Percentiles rank a stretch among this genome's conserved stretches.
phyloP scores from a whole-genome alignment of 1,140 invertebrate genomes.

The Drosophila sechellia region DNA sequence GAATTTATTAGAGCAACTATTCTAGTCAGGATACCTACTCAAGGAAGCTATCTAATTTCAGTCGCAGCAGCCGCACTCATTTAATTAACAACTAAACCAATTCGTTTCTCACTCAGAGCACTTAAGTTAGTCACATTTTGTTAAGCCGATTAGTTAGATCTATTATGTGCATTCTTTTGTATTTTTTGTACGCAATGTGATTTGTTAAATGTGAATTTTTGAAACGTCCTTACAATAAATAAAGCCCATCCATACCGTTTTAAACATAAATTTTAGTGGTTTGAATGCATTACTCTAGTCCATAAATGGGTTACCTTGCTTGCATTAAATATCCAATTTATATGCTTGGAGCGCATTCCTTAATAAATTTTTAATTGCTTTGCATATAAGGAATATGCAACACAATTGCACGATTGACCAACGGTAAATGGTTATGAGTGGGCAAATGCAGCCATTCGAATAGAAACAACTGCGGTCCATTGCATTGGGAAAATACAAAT shows the following conservation, averaged over 20 bases:
- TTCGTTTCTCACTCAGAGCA: constrained; percentile 43
- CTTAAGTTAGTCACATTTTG: constrained; percentile 58
- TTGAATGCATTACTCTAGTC: background rate
- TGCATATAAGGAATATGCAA: constrained; percentile 10
- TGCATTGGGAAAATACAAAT: background rate
- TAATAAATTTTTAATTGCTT: constrained; percentile 29
- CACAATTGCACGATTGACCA: constrained; percentile 29
- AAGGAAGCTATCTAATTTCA: constrained; percentile 15
- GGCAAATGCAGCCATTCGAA: background rate
- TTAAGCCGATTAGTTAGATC: constrained; percentile 51
- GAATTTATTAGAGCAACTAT: constrained; percentile 51
- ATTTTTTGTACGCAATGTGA: constrained; percentile 74
- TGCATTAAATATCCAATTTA: no score
- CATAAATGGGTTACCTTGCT: no score
- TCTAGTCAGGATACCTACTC: constrained; percentile 15
- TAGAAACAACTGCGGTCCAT: background rate
- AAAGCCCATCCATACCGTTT: constrained; percentile 68
- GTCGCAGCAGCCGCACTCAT: constrained; percentile 29
- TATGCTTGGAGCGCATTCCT: background rate
- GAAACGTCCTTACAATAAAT: constrained; percentile 78
- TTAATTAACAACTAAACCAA: constrained; percentile 48
- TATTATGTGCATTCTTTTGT: constrained; percentile 48
- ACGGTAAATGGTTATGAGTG: constrained; percentile 2
- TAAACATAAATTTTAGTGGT: constrained; percentile 13
- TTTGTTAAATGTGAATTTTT: constrained; percentile 75